phyloP scores from a whole-genome alignment of 1,140 invertebrate genomes.

The Aphidius ervi region DNA sequence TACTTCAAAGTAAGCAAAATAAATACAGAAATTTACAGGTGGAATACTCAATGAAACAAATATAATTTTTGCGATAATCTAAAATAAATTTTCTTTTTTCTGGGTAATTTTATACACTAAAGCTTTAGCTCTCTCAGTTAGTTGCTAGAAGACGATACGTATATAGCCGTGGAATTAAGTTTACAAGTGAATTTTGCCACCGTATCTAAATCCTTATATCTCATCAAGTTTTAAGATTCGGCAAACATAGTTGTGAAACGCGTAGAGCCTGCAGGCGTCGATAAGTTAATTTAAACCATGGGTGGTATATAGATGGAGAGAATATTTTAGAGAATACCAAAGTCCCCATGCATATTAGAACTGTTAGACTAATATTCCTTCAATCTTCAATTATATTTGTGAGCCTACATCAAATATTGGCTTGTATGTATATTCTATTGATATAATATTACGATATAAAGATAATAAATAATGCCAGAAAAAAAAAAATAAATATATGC shows the following conservation, averaged over 20 bases:
- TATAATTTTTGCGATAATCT: neutral
- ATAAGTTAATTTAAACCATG: constrained; percentile 18
- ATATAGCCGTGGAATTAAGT: constrained; percentile 2
- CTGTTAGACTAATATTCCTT: no score
- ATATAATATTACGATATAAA: no score
- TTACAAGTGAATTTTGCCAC: constrained; percentile 15
- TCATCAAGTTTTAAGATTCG: constrained; percentile 10
- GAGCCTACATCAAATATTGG: no score
- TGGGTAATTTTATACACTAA: no score
- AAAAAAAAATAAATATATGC: no score
- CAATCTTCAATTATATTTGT: no score
- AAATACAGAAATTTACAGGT: neutral
- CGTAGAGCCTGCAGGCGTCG: constrained; percentile 15
- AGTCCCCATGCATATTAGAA: neutral
- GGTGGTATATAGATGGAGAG: neutral
- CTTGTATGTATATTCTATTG: no score
- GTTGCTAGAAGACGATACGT: no score
- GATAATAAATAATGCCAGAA: no score
- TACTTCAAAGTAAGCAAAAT: no score
- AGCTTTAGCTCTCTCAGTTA: no score
- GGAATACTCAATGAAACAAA: neutral
- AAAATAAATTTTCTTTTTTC: no score
- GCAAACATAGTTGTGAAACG: neutral
- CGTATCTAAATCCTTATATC: constrained; percentile 2
- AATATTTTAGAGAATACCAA: constrained; percentile 15